These are phyloP conservation scores for Clarias pachynema DNA, from an alignment of 2,797 vertebrate species.

Conservation along the genomic window DNA sequence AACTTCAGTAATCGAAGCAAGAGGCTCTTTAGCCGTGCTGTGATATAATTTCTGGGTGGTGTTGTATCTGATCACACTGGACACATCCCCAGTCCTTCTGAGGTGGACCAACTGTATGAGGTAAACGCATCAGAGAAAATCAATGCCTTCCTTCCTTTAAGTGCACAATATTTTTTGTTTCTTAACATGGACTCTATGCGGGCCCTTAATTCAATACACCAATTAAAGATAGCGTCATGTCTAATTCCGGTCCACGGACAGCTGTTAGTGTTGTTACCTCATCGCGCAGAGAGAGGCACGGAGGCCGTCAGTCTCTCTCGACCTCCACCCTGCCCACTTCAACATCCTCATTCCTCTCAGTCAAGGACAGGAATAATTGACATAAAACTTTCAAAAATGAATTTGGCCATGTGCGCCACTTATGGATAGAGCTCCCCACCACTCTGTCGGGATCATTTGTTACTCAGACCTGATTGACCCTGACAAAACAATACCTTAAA, in stretches of 20 bases:
- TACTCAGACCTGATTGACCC: conserved; percentile 97
- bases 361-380: conserved; percentile 97
- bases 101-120: conserved; percentile 74
- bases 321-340: conserved; percentile 61
- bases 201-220: conserved; percentile 92
- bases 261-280: conserved; percentile 91
- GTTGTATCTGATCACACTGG: conserved; percentile 36
- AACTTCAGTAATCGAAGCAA: conserved; percentile 29
- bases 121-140: conserved; percentile 86
- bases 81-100: conserved; percentile 62
- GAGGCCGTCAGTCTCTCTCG: conserved; percentile 51
- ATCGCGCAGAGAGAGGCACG: conserved; percentile 67
- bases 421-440: conserved; percentile 77
- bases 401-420: conserved; percentile 87
- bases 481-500: conserved; percentile 99
- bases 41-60: conserved; percentile 28
- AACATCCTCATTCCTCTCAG: conserved; percentile 75
- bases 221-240: conserved; percentile 95
- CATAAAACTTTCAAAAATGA: conserved; percentile 95
- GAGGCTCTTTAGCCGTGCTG: conserved; percentile 25
- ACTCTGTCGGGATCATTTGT: conserved; percentile 92
- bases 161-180: conserved; percentile 96
- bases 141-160: conserved; percentile 90
- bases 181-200: conserved; percentile 75
- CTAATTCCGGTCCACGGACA: conserved; percentile 82